A percentile compares a stretch with the other conserved stretches of the same genome.
phyloP scores from a whole-genome alignment of 2,113 vertebrate genomes.

The Passer domesticus region DNA sequence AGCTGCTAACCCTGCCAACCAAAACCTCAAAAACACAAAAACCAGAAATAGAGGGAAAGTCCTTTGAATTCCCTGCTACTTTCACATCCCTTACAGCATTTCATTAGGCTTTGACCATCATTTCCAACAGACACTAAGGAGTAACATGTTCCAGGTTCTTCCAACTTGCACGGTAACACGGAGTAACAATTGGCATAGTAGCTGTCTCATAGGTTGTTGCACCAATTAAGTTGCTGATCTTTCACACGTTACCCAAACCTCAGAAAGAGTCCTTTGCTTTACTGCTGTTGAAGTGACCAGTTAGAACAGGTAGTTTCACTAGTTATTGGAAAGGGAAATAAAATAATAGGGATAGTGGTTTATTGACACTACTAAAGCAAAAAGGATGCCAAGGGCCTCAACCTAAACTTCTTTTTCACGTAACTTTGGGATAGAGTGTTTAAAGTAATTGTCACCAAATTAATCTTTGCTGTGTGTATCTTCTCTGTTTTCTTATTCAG shows the following conservation, averaged over 20 bases:
- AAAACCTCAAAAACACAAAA: conserved; percentile 3
- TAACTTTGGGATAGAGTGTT: neutral
- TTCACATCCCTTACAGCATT: neutral
- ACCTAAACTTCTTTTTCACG: neutral
- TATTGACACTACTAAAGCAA: neutral
- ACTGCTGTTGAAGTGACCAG: neutral
- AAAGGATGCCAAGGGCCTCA: neutral
- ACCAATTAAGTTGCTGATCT: neutral
- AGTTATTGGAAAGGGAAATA: neutral
- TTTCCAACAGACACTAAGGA: neutral
- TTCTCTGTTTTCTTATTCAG: conserved; percentile 33
- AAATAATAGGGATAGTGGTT: neutral
- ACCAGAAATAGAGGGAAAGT: conserved; percentile 1
- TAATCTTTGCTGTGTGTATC: neutral
- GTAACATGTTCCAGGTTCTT: neutral
- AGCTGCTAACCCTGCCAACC: neutral
- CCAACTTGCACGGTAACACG: neutral
- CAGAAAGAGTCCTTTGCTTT: neutral
- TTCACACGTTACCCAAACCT: neutral
- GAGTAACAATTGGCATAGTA: neutral
- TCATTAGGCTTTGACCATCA: neutral
- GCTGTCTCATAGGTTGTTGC: neutral
- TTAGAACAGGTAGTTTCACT: neutral
- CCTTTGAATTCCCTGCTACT: neutral
- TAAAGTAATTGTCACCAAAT: neutral